Base-by-base conservation (phyloP, 2,113 vertebrate species). In the Nesoenas mayeri region DNA sequence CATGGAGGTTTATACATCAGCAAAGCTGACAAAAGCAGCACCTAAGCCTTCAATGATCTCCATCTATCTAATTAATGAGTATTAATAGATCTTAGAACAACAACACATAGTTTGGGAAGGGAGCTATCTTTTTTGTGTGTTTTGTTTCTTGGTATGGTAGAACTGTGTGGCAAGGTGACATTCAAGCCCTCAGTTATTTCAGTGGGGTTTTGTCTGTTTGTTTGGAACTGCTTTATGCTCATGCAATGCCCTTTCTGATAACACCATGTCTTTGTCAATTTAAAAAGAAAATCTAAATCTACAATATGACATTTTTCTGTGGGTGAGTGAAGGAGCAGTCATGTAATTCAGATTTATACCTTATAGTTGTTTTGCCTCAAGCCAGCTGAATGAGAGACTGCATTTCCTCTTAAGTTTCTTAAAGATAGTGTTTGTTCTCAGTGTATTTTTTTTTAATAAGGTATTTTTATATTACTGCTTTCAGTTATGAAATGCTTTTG, bases 1-100 rank as follows among this genome's bases (percentile, higher is more conserved):
- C 4, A 14, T 61, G n/a, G 22, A 57, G 26, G 19, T 6, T 31
- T 32, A 58, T 18, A 13, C 17, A 2, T 7, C 18, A 0, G 3
- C n/a, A 89, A 64, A 79, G 24, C 24, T 60, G 14, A 38, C 9
- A 60, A 42, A 51, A 10, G 7, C 36, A 67, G 9, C 26, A 77
- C 18, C 7, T 24, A 54, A 47, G 12, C 17, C 32, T 80, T 74
- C 15, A 50, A 82, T 66, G 20, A 18, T 7, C 28, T 66, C 3
- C 3, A 38, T 25, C 11, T 58, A 19, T 15, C 28, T 51, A 50
- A 42, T 62, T 56, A 74, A 71, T 60, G 8, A n/a, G 12, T 42
- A 28, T 84, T 48, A 79, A 15, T 11, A 67, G 21, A 15, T 54
- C 14, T 74, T 44, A 62, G 51, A 82, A 36, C 31, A 77, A 18